Percentiles rank a stretch among this genome's conserved stretches.
These are phyloP conservation scores for Pseudolycoriella hygida DNA, from an alignment of 2,888 invertebrate genomes.

Conservation along the genomic window DNA sequence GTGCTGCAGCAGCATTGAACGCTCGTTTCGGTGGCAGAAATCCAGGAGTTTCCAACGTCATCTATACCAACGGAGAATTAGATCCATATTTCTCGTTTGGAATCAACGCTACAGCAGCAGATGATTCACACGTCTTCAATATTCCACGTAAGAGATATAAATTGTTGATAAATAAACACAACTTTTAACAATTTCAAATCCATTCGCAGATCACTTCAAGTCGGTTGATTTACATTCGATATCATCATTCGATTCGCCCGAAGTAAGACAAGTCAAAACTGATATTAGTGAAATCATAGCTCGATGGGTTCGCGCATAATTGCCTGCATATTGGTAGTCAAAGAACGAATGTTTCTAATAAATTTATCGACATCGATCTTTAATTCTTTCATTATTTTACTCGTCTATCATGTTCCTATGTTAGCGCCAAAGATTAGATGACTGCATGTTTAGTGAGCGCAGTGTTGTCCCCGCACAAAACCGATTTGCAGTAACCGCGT, in stretches of 20 bases:
- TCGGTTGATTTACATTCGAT: constrained; percentile 1
- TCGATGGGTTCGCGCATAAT: neutral
- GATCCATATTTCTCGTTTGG: neutral
- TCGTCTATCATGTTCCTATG: no score
- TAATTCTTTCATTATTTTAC: no score
- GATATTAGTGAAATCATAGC: neutral
- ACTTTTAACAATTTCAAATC: no score
- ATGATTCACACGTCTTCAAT: neutral
- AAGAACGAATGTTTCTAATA: no score
- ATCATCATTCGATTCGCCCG: neutral
- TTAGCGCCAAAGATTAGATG: no score
- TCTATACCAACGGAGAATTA: neutral
- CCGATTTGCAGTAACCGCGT: no score
- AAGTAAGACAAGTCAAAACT: neutral
- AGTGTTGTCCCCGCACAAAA: no score
- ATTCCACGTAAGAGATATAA: neutral
- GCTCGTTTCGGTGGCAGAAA: neutral
- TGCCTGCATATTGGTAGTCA: neutral
- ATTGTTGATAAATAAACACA: neutral
- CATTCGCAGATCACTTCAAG: neutral
- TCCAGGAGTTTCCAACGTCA: neutral
- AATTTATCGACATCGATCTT: no score
- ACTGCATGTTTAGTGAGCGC: no score
- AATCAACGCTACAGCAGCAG: neutral
- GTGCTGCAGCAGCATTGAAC: neutral